phyloP scores from a whole-genome alignment of 2,888 invertebrate genomes.

The Trissonchulus latispiculum region DNA sequence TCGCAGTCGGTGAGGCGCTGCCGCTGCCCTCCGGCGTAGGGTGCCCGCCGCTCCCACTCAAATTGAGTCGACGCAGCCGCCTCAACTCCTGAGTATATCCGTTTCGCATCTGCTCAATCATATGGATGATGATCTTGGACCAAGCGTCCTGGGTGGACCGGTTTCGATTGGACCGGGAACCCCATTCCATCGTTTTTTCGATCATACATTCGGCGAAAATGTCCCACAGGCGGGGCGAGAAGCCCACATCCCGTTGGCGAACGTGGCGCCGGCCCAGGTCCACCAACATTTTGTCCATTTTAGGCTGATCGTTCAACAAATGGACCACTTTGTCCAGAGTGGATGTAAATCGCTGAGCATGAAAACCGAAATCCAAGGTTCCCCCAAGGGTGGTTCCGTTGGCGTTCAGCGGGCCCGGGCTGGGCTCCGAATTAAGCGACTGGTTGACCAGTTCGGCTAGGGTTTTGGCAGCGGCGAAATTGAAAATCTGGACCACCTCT shows the following conservation, averaged over 20 bases:
- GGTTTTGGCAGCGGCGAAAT: no score
- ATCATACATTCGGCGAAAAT: neutral
- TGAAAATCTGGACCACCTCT: no score
- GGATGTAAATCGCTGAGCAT: neutral
- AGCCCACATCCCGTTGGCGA: neutral
- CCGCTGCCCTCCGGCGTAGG: no score
- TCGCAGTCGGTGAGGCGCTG: no score
- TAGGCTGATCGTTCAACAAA: neutral
- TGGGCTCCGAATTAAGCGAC: no score
- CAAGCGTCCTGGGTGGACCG: neutral
- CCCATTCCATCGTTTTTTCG: neutral
- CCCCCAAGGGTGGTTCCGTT: no score
- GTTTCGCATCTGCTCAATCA: neutral
- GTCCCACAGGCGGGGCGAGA: neutral
- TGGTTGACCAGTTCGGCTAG: neutral
- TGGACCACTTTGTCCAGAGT: neutral
- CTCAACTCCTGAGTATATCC: neutral
- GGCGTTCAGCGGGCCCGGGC: no score
- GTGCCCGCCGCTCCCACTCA: neutral
- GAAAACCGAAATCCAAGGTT: no score
- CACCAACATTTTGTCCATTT: neutral
- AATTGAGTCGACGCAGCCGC: neutral
- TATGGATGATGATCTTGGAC: neutral
- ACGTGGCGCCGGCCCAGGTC: neutral
- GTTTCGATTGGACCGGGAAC: neutral